Conservation (phyloP, 2,113 vertebrate species). For the Alces alces region DNA sequence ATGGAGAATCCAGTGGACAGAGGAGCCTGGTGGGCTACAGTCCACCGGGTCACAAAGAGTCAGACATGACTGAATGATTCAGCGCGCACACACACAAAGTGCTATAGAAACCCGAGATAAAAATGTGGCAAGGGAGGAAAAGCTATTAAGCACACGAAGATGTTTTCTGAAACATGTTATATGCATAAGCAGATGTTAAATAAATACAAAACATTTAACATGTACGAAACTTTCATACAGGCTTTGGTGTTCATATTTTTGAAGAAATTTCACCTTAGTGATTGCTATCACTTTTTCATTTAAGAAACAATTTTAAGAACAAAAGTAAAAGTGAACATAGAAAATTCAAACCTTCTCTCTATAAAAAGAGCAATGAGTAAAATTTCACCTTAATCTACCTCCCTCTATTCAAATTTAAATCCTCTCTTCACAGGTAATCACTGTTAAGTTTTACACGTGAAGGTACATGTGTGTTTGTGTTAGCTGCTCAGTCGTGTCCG, state of each 20-base stretch:
- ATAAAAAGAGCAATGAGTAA: background rate
- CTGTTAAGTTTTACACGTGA: background rate
- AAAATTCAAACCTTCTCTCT: background rate
- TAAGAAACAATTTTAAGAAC: background rate
- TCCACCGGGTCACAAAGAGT: background rate
- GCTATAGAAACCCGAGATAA: background rate
- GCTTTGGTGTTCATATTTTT: background rate
- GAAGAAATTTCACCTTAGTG: background rate
- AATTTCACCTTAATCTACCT: background rate
- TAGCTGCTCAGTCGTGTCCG: background rate
- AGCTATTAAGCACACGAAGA: background rate
- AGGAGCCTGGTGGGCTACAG: background rate
- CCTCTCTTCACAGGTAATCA: background rate
- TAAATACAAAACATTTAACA: background rate
- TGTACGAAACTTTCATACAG: background rate
- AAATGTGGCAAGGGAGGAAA: background rate
- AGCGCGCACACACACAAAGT: background rate
- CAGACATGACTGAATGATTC: background rate
- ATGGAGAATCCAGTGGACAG: background rate
- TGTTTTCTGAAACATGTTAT: background rate
- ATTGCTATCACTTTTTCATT: background rate
- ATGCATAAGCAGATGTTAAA: background rate
- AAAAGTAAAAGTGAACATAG: conserved; percentile 2
- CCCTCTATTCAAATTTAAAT: background rate
- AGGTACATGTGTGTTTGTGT: background rate